Base-by-base conservation (phyloP, 2,113 vertebrate species). In the Anarrhichthys ocellatus region DNA sequence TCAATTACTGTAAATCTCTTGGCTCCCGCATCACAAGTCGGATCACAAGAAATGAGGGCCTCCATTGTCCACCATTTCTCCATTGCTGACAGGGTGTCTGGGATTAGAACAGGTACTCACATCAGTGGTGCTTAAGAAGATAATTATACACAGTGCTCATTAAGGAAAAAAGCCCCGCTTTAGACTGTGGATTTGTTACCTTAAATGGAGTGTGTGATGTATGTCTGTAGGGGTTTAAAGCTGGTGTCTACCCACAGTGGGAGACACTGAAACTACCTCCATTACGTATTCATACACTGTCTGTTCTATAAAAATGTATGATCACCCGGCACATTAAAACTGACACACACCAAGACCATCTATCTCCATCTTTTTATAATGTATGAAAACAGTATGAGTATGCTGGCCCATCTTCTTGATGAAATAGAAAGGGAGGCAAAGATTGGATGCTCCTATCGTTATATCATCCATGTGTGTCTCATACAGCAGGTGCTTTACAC, bases 401-500 rank as follows among this genome's bases (percentile, higher is more conserved):
- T 2, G 20, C 62, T 13, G 11, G 27, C 0, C 50, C 50, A 34
- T 65, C n/a, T 38, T 46, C 7, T 63, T 32, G 24, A n/a, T 65
- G 36, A 62, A 70, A 80, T 34, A 76, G 32, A 83, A 81, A 72
- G 6, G 0, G 38, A 2, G 7, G 0, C 17, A 24, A 42, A 40
- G 50, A 80, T 78, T 80, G 22, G 38, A 48, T 13, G 40, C 52
- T 46, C 18, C 50, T 27, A 1, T 44, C 40, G 48, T 40, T 42
- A n/a, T 59, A 17, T 50, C 66, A 71, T 67, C 71, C 46, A 7
- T 64, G 63, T 32, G 48, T 15, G 22, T 65, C 24, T 61, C 48
- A 20, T 54, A 72, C 17, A 81, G 63, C 73, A 75, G 48, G 22
- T 44, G 20, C 10, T 76, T 73, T 78, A 32, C 52, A 56, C 78